Percentiles rank a stretch among this genome's conserved stretches.
Conservation (phyloP, 2,888 invertebrate genomes). For the Xanthia togata region DNA sequence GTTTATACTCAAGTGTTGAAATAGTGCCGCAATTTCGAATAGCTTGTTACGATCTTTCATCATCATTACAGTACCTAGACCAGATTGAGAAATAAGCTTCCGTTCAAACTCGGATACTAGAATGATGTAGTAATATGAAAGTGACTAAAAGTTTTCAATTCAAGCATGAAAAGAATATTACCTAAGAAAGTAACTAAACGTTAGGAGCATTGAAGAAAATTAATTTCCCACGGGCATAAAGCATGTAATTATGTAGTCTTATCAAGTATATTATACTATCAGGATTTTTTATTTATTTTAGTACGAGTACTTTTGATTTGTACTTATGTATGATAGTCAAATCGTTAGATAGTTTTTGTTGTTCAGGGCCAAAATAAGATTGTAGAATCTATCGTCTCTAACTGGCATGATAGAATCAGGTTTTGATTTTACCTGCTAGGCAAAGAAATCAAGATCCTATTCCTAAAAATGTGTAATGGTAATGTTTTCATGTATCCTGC, state of each 20-base stretch:
- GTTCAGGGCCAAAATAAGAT: neutral
- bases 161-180: conserved; percentile 64
- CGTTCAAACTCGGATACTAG: conserved; percentile 11
- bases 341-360: neutral
- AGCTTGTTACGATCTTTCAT: conserved; percentile 7
- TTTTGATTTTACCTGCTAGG: neutral
- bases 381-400: neutral
- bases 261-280: conserved; percentile 49
- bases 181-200: conserved; percentile 68
- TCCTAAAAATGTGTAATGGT: neutral
- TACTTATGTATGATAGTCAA: neutral
- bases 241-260: conserved; percentile 71
- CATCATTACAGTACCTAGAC: conserved; percentile 3
- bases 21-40: conserved; percentile 8
- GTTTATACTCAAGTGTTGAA: conserved; percentile 4
- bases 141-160: conserved; percentile 47
- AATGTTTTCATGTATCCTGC: neutral
- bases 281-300: conserved; percentile 12
- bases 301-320: conserved; percentile 1
- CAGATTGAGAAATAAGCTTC: conserved; percentile 14
- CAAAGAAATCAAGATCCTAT: neutral
- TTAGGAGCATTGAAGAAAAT: conserved; percentile 73
- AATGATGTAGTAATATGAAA: conserved; percentile 26
- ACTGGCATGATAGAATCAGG: neutral
- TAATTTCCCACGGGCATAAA: conserved; percentile 75